Conservation (phyloP, 2,113 vertebrate genomes). For the Beaufortia kweichowensis region DNA sequence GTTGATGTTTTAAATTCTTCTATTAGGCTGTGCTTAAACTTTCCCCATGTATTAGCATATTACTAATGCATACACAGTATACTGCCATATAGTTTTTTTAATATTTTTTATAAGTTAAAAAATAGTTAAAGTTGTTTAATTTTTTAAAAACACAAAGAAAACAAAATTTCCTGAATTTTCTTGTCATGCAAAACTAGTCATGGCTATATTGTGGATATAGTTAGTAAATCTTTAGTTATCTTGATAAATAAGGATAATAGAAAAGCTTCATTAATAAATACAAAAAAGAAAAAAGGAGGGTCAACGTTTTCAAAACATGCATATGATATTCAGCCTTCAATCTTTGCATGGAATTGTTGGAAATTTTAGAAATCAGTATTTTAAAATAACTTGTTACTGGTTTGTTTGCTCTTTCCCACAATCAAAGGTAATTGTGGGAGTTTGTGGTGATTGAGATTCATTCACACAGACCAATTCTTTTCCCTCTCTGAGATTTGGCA, state of each 20-base stretch:
- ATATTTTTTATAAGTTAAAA: background rate
- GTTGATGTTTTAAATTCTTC: background rate
- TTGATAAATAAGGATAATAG: background rate
- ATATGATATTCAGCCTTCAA: too few relatives aligned
- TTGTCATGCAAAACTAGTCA: background rate
- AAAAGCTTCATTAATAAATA: background rate
- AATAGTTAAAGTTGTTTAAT: background rate
- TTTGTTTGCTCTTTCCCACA: background rate
- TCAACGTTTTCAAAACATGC: too few relatives aligned
- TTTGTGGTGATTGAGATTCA: conserved; percentile 1
- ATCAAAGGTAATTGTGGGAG: background rate
- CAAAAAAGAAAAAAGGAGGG: too few relatives aligned
- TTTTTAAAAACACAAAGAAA: background rate
- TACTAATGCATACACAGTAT: too few relatives aligned
- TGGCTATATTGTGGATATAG: background rate
- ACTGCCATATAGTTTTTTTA: too few relatives aligned
- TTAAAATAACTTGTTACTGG: background rate
- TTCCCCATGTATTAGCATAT: background rate
- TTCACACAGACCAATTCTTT: conserved; percentile 28
- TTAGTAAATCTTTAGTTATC: background rate
- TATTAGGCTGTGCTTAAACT: background rate
- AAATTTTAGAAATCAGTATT: background rate
- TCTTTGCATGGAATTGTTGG: too few relatives aligned
- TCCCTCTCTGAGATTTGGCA: conserved; percentile 37
- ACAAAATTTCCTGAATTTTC: background rate